Evolutionary conservation across 2,888 invertebrate genomes (phyloP).

Genomic region (Tenodera sinensis): DNA sequence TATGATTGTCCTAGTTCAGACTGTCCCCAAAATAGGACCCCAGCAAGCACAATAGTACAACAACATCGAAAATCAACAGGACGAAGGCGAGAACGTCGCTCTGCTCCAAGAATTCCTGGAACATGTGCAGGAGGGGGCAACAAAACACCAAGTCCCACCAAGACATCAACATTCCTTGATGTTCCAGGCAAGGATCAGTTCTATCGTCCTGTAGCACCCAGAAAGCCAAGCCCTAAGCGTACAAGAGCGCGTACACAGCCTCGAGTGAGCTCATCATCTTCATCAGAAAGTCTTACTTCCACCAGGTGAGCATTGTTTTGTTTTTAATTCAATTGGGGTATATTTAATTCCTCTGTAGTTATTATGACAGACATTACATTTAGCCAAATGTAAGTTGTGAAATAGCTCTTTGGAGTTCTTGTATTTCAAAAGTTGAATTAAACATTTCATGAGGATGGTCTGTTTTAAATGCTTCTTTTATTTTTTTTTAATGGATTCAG

Average conservation of each 20-base stretch:
- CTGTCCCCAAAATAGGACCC: slow-evolving; percentile 43
- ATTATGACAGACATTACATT: too few species aligned
- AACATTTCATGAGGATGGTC: too few species aligned
- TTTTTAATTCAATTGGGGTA: too few species aligned
- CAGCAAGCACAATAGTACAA: slow-evolving; percentile 39
- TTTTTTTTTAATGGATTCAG: too few species aligned
- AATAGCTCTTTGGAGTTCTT: too few species aligned
- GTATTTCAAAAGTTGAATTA: too few species aligned
- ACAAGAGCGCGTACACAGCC: slow-evolving; percentile 50
- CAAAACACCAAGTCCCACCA: slow-evolving; percentile 16
- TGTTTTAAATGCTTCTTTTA: too few species aligned
- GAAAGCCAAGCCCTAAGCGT: slow-evolving; percentile 56
- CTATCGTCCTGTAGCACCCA: slow-evolving; percentile 40
- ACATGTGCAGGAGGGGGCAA: not conserved
- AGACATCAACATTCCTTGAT: slow-evolving; percentile 51
- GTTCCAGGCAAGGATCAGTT: slow-evolving; percentile 50
- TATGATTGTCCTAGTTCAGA: slow-evolving; percentile 79
- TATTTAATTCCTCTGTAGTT: too few species aligned
- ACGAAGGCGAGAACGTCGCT: slow-evolving; percentile 59
- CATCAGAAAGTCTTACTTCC: slow-evolving; percentile 57
- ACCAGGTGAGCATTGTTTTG: slow-evolving; percentile 44
- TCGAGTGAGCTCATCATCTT: slow-evolving; percentile 56
- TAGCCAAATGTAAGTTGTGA: too few species aligned
- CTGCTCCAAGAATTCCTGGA: slow-evolving; percentile 45
- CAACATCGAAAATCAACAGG: slow-evolving; percentile 60